Conservation (phyloP, 2,888 invertebrate species). For the Lutraria lutraria region DNA sequence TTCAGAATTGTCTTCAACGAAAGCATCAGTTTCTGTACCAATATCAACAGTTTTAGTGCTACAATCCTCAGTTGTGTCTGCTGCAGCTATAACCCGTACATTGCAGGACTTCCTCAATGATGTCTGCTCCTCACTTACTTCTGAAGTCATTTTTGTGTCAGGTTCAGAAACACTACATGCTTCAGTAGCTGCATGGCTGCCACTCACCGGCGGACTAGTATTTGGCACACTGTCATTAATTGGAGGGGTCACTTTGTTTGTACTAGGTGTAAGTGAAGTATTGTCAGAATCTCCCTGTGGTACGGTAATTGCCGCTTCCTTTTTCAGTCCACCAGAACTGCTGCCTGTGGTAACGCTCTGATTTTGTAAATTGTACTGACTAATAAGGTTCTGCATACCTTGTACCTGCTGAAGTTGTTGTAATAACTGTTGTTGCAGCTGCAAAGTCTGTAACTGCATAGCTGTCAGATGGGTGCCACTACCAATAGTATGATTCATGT, state of each 20-base stretch:
- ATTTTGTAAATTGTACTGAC: slow-evolving; percentile 76
- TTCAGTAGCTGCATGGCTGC: not conserved
- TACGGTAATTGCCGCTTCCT: not conserved
- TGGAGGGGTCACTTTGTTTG: not conserved
- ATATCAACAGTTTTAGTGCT: slow-evolving; percentile 64
- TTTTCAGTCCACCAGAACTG: slow-evolving; percentile 24
- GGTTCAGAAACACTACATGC: not conserved
- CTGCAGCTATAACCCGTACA: slow-evolving; percentile 62
- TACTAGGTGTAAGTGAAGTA: not conserved
- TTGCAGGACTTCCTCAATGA: slow-evolving; percentile 28
- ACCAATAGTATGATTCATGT: slow-evolving; percentile 41
- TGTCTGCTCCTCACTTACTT: not conserved
- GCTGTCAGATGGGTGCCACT: slow-evolving; percentile 75
- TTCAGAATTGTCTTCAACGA: slow-evolving; percentile 58
- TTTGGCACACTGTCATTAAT: not conserved
- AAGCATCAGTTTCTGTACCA: slow-evolving; percentile 69
- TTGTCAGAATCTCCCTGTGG: not conserved
- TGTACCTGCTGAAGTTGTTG: slow-evolving; percentile 82
- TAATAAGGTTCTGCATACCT: slow-evolving; percentile 79
- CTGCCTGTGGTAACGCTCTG: slow-evolving; percentile 37
- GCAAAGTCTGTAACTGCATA: slow-evolving; percentile 79
- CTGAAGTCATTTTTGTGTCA: not conserved
- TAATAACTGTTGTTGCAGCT: slow-evolving; percentile 79
- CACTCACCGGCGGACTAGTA: not conserved
- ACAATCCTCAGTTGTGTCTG: slow-evolving; percentile 67